Conservation (phyloP, 2,888 invertebrate species). For the Thera britannica region DNA sequence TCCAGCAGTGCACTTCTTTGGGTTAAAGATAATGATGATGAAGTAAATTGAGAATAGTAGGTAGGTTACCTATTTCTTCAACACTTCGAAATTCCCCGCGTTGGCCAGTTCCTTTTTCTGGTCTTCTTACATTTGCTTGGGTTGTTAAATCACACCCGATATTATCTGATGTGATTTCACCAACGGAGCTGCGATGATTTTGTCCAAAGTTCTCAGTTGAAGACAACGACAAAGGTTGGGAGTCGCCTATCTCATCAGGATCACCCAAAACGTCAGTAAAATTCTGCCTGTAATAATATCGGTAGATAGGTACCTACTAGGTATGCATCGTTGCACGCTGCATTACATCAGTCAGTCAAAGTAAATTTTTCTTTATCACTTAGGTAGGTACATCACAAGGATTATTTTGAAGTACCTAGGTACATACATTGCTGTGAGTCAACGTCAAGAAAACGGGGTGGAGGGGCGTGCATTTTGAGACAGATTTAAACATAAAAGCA, state of each 20-base stretch:
- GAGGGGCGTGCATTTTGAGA: too few species aligned
- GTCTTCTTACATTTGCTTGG: constrained; percentile 42
- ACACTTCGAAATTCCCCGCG: constrained; percentile 67
- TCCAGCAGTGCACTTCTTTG: too few species aligned
- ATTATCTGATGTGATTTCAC: constrained; percentile 15
- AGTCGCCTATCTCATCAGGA: constrained; percentile 59
- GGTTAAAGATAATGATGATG: too few species aligned
- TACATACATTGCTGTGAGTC: too few species aligned
- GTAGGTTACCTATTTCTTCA: constrained; percentile 68
- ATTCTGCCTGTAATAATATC: constrained; percentile 52
- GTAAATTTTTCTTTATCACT: too few species aligned
- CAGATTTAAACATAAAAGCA: too few species aligned
- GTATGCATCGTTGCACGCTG: too few species aligned
- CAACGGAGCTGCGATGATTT: background rate
- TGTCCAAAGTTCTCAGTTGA: constrained; percentile 40
- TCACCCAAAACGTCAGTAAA: constrained; percentile 70
- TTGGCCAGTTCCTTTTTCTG: constrained; percentile 67
- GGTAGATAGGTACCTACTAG: background rate
- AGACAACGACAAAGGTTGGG: constrained; percentile 71
- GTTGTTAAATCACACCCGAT: constrained; percentile 10
- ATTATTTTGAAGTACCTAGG: too few species aligned
- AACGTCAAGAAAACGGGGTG: too few species aligned
- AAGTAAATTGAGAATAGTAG: background rate
- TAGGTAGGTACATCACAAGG: too few species aligned
- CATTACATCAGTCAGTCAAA: too few species aligned